Evolutionary conservation across 2,113 vertebrate genomes (phyloP).

Genomic region (Podarcis raffonei): DNA sequence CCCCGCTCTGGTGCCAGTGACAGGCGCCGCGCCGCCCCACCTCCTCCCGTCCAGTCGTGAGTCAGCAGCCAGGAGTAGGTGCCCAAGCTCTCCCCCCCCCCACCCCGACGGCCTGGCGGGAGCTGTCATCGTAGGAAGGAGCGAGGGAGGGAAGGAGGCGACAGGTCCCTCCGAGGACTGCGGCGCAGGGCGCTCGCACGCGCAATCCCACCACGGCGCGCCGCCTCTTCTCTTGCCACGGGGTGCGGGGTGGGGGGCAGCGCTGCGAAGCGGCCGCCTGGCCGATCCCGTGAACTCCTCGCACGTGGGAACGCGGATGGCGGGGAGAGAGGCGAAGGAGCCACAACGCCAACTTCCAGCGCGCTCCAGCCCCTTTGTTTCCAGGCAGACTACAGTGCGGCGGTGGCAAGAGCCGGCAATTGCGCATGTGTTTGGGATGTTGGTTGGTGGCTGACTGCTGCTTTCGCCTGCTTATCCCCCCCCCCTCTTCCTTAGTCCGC

Average conservation of each 20-base stretch:
- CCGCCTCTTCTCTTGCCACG: neutral
- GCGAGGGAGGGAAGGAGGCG: neutral
- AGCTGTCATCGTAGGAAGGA: conserved; percentile 42
- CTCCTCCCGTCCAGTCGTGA: neutral
- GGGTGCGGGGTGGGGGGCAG: too few relatives aligned
- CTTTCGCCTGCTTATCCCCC: neutral
- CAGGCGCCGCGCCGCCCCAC: neutral
- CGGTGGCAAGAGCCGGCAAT: conserved; percentile 50
- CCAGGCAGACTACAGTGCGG: conserved; percentile 69
- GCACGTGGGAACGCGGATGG: neutral
- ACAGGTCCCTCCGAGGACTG: neutral
- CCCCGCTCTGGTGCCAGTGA: too few relatives aligned
- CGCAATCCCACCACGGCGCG: neutral
- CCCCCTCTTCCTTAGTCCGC: neutral
- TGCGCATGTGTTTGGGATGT: conserved; percentile 52
- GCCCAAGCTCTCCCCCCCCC: conserved; percentile 3
- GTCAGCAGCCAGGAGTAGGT: conserved; percentile 49
- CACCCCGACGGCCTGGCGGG: conserved; percentile 3
- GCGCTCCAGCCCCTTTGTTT: conserved; percentile 69
- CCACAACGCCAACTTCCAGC: conserved; percentile 55
- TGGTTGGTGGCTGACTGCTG: neutral
- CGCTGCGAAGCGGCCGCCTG: neutral
- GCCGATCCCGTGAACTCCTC: neutral
- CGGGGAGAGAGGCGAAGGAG: conserved; percentile 12
- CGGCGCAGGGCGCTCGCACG: neutral